Conservation (phyloP, 2,797 vertebrate species). For the Pristis pectinata region DNA sequence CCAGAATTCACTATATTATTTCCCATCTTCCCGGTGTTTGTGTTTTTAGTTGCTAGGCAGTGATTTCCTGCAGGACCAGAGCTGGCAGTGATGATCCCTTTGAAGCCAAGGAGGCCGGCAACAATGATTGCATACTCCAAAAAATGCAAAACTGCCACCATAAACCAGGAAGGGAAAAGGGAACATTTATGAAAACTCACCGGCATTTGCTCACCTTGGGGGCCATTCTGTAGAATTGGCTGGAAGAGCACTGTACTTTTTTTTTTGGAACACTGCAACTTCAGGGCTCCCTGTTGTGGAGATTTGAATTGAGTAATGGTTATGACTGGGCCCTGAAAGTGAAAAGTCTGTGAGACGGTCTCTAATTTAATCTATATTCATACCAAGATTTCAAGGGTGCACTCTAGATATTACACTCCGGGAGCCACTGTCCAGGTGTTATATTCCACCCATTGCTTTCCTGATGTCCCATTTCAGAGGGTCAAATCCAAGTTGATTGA, state of each 20-base stretch:
- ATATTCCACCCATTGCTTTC: background rate
- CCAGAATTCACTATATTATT: background rate
- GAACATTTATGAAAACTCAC: background rate
- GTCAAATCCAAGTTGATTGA: too few species aligned
- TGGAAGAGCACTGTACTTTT: background rate
- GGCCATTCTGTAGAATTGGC: background rate
- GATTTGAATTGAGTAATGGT: background rate
- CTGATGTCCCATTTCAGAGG: background rate
- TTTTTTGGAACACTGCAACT: background rate
- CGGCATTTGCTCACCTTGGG: background rate
- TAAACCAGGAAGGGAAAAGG: background rate
- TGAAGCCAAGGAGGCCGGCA: too few species aligned
- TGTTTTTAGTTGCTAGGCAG: background rate
- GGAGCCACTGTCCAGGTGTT: background rate
- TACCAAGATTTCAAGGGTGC: background rate
- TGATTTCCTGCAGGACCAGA: background rate
- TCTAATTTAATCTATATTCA: background rate
- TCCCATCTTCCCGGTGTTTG: background rate
- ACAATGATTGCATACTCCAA: background rate
- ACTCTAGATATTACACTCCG: background rate
- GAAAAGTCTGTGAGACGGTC: background rate
- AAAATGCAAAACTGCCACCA: background rate
- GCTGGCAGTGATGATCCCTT: background rate
- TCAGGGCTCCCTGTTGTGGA: background rate
- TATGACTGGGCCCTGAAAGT: background rate